Percentiles rank a stretch among this genome's conserved stretches.
Conservation (phyloP, 2,113 vertebrate species). For the Myanophis thanlyinensis region DNA sequence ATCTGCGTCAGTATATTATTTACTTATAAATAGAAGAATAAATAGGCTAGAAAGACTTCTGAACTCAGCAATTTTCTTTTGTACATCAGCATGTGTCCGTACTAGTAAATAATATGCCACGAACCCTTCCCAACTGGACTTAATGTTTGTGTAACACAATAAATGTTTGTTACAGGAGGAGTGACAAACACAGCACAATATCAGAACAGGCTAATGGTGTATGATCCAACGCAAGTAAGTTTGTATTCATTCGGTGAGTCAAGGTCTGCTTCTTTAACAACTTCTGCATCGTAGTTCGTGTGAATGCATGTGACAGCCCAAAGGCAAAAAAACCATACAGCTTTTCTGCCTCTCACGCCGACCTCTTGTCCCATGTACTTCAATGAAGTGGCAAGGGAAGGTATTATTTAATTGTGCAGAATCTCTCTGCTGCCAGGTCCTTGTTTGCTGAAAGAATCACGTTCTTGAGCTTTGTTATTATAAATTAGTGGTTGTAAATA, state of each 20-base stretch:
- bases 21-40: constrained; percentile 26
- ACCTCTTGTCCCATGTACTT: neutral
- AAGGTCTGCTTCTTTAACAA: neutral
- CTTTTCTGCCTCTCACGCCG: neutral
- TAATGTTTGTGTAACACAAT: constrained; percentile 47
- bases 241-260: neutral
- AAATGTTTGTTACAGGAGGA: constrained; percentile 81
- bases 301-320: neutral
- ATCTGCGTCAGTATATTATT: constrained; percentile 6
- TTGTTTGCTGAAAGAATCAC: neutral
- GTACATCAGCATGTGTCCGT: constrained; percentile 23
- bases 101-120: constrained; percentile 36
- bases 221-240: constrained; percentile 91
- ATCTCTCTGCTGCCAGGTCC: neutral
- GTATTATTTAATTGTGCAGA: neutral
- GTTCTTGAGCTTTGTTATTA: neutral
- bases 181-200: constrained; percentile 98
- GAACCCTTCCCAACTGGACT: constrained; percentile 33
- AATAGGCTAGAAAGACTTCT: constrained; percentile 34
- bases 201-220: constrained; percentile 97
- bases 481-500: neutral
- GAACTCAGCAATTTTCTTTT: constrained; percentile 30
- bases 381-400: neutral
- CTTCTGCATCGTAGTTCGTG: neutral
- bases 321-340: neutral